Percentiles rank a stretch among this genome's conserved stretches.
phyloP scores from a whole-genome alignment of 2,888 invertebrate genomes.

The Drosophila barbarae region DNA sequence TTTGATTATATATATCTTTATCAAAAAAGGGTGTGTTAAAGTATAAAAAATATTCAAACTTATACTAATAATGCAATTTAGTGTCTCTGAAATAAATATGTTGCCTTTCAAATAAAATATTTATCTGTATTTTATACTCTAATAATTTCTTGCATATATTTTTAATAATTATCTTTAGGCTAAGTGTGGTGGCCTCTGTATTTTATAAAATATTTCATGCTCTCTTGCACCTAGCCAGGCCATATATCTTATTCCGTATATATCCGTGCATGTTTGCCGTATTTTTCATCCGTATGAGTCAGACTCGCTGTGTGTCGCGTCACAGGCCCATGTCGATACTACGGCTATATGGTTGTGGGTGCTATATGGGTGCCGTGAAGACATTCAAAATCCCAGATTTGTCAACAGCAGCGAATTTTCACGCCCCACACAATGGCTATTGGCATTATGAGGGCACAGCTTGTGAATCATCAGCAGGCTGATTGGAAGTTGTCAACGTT shows the following conservation, averaged over 20 bases:
- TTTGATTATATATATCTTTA: background rate
- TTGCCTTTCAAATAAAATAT: background rate
- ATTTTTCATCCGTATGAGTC: conserved; percentile 37
- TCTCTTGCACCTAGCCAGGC: conserved; percentile 35
- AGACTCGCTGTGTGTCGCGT: conserved; percentile 44
- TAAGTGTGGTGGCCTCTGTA: background rate
- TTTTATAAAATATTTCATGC: conserved; percentile 30
- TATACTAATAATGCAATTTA: background rate
- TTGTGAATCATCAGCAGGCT: conserved; percentile 43
- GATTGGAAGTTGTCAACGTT: conserved; percentile 43
- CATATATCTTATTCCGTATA: conserved; percentile 30
- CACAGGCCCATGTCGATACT: conserved; percentile 48
- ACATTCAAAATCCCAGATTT: conserved; percentile 49
- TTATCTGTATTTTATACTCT: conserved; percentile 4
- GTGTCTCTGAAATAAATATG: background rate
- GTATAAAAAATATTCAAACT: background rate
- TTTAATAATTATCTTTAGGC: background rate
- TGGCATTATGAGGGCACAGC: conserved; percentile 29
- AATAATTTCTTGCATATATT: conserved; percentile 12
- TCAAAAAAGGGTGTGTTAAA: background rate
- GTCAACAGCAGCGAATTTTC: conserved; percentile 42
- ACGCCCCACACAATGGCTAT: conserved; percentile 38
- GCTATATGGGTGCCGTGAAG: conserved; percentile 16
- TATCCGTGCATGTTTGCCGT: conserved; percentile 28
- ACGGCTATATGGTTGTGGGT: conserved; percentile 26